Conservation (phyloP, 2,113 vertebrate genomes). For the Sylvia atricapilla region DNA sequence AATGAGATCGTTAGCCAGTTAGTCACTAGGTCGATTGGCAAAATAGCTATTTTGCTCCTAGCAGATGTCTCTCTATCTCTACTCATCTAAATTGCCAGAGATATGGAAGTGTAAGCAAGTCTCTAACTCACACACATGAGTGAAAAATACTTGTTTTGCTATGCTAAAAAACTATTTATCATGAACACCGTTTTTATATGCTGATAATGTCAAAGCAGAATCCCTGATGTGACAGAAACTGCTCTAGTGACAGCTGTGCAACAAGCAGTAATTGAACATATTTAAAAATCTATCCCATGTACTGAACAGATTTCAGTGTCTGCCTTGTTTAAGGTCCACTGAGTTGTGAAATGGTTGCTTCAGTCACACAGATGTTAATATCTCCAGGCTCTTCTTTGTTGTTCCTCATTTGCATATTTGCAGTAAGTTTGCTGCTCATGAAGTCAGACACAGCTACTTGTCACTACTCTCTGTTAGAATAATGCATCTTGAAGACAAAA, state of each 20-base stretch:
- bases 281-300: constrained; percentile 76
- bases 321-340: constrained; percentile 82
- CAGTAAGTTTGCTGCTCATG: constrained; percentile 62
- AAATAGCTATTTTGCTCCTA: neutral
- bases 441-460: constrained; percentile 59
- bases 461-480: constrained; percentile 46
- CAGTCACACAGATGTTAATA: constrained; percentile 81
- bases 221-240: constrained; percentile 59
- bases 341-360: constrained; percentile 79
- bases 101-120: neutral
- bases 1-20: neutral
- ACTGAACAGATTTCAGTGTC: constrained; percentile 78
- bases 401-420: constrained; percentile 74
- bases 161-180: constrained; percentile 38
- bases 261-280: constrained; percentile 75
- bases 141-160: constrained; percentile 50
- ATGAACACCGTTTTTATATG: constrained; percentile 43
- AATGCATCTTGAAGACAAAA: constrained; percentile 63
- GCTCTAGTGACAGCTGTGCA: constrained; percentile 70
- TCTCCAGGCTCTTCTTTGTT: constrained; percentile 76
- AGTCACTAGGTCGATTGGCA: neutral
- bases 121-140: neutral
- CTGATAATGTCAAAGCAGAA: constrained; percentile 56
- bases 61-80: neutral
- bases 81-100: neutral